Conservation (phyloP, 2,888 invertebrate species). For the Helleia helle region DNA sequence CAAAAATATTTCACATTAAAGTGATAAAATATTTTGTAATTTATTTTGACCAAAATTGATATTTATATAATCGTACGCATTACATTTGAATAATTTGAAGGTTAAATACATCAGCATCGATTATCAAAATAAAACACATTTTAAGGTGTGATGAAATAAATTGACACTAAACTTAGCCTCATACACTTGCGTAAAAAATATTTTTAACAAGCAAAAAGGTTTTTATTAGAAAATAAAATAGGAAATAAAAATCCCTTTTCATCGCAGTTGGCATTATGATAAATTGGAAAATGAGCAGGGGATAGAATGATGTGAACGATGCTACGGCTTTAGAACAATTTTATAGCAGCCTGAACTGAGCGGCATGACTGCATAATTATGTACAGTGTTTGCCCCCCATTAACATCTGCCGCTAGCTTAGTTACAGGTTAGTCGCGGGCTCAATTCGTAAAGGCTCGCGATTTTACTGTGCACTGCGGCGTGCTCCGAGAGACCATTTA, state of each 20-base stretch:
- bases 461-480: conserved; percentile 17
- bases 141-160: too few relatives aligned
- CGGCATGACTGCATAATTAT: conserved; percentile 37
- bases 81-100: too few relatives aligned
- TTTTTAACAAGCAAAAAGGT: too few relatives aligned
- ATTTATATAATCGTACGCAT: too few relatives aligned
- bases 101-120: too few relatives aligned
- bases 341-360: conserved; percentile 19
- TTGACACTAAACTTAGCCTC: too few relatives aligned
- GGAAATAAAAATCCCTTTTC: too few relatives aligned
- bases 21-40: too few relatives aligned
- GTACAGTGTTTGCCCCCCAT: conserved; percentile 37
- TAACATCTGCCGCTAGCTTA: conserved; percentile 33
- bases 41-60: too few relatives aligned
- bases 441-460: conserved; percentile 27
- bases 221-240: too few relatives aligned
- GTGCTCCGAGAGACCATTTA: conserved; percentile 15
- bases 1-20: background rate
- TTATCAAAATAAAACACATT: too few relatives aligned
- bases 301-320: background rate
- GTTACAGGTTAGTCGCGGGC: conserved; percentile 25
- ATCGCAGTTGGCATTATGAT: conserved; percentile 6
- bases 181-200: too few relatives aligned
- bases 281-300: conserved; percentile 2
- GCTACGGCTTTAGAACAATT: conserved; percentile 12